Evolutionary conservation across 2,888 invertebrate genomes (phyloP).

Genomic region (Branchinecta sandiegonensis): DNA sequence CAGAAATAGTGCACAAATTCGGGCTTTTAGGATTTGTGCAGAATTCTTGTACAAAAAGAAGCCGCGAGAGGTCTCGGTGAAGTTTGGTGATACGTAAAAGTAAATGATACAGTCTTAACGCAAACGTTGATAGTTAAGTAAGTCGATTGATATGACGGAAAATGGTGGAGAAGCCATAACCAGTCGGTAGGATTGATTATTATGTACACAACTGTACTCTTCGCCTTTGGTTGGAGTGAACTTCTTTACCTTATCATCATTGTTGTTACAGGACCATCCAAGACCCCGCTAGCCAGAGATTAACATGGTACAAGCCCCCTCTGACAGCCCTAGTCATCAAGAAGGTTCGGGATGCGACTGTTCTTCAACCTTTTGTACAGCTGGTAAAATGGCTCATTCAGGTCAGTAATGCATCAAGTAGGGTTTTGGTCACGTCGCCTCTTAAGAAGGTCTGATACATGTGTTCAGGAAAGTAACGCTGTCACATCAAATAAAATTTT

Average conservation of each 20-base stretch:
- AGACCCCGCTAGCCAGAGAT: constrained; percentile 87
- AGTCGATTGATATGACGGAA: no score
- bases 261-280: constrained; percentile 68
- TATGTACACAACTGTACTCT: neutral
- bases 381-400: constrained; percentile 82
- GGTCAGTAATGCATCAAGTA: constrained; percentile 40
- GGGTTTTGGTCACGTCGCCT: no score
- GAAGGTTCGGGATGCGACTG: constrained; percentile 80
- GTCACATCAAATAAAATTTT: no score
- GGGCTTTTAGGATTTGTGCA: no score
- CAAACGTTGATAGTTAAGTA: no score
- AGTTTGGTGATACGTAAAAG: no score
- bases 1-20: no score
- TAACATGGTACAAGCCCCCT: constrained; percentile 94
- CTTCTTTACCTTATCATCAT: constrained; percentile 21
- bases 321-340: constrained; percentile 92
- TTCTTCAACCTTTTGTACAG: constrained; percentile 77
- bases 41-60: no score
- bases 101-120: no score
- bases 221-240: neutral
- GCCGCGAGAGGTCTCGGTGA: no score
- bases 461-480: no score
- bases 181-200: neutral
- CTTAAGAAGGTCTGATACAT: no score
- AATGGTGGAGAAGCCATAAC: neutral